Conservation (phyloP, 2,797 vertebrate genomes). For the Rhynchotus rufescens region DNA sequence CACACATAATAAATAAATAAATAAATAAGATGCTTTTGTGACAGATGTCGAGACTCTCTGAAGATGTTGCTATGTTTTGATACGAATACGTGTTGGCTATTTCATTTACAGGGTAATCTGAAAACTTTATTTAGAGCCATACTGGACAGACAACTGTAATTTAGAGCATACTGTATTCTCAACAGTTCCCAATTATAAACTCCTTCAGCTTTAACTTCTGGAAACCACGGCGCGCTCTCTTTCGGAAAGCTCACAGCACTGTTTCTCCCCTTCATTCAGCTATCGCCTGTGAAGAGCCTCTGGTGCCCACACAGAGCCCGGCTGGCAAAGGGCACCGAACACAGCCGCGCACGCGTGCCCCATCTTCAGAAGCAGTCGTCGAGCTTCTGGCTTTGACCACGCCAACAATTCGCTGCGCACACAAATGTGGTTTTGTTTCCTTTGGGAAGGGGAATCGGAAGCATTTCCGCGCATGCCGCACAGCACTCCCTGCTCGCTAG, state of each 20-base stretch:
- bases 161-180: conserved; percentile 56
- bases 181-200: conserved; percentile 57
- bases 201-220: conserved; percentile 43
- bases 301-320: background rate
- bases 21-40: background rate
- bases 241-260: conserved; percentile 4
- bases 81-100: background rate
- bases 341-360: background rate
- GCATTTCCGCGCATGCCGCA: background rate
- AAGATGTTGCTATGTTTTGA: conserved; percentile 38
- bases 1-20: background rate
- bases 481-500: background rate
- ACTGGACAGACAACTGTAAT: conserved; percentile 61
- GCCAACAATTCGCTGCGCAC: background rate
- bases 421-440: background rate
- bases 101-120: conserved; percentile 56
- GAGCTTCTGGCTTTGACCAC: background rate
- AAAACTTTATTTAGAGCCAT: conserved; percentile 57
- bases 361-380: background rate
- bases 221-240: conserved; percentile 31
- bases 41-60: conserved; percentile 1
- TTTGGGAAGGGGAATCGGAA: background rate
- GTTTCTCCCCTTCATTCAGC: conserved; percentile 20
- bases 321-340: background rate
- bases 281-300: background rate